Base-by-base conservation (phyloP, 2,113 vertebrate genomes). In the Dermatemys mawii region DNA sequence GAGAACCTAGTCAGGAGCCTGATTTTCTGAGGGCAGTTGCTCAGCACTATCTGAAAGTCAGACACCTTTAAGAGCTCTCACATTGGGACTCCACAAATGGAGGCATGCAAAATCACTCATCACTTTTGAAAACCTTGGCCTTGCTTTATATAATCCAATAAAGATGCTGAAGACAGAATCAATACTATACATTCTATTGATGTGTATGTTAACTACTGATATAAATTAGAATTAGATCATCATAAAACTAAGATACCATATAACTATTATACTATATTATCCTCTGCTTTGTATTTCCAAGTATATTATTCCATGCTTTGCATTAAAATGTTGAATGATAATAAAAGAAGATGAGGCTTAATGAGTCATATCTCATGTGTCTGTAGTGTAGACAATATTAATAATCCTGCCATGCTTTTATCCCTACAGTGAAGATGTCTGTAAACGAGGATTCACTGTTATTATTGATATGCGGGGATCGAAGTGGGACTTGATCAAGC, bases 401-500 rank as follows among this genome's bases (percentile, higher is more conserved):
- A 97, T 96, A 85, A 93, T 78, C 41, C 2, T 94, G 50, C 79
- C 88, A 83, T 88, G 49, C 53, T 96, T 98, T 93, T 97, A 91
- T 97, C 87, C 84, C 94, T 89, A 63, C 98, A 99, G 99, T 0
- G 99, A 99, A 98, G 99, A 99, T 93, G 99, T 99, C 78, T 99
- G 99, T 97, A 99, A 99, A 95, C 98, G 99, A 78, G 99, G 99
- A 79, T 99, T 99, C 97, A 99, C 99, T 6, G 99, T 99, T 97
- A 99, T 99, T 97, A 99, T 99, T 27, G 99, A 99, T 98, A 99
- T 99, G 99, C 98, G 99, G 7, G 99, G 99, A 49, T 99, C 99
- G 63, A 99, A 99, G 96, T 99, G 99, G 99, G 99, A 99, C 92
- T 98, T 99, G 96, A 99, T 99, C 97, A 99, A 99, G 83, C 99